Evolutionary conservation across 2,888 invertebrate genomes (phyloP).

Genomic region (Dryocosmus kuriphilus): DNA sequence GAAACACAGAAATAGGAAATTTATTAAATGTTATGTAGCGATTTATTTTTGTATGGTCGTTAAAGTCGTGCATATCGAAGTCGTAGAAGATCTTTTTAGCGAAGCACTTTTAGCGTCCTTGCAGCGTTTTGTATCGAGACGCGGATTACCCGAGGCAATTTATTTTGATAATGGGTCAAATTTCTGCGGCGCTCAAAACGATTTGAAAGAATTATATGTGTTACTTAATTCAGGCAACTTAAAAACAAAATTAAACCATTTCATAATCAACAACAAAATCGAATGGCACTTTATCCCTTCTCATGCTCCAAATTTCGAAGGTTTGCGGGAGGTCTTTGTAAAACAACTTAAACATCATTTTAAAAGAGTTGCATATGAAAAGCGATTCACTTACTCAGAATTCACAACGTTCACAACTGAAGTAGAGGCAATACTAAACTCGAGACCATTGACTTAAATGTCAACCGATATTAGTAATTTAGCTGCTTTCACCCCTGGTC

Average conservation of each 20-base stretch:
- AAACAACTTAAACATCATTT: conserved; percentile 44
- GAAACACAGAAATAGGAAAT: conserved; percentile 47
- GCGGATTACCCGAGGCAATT: neutral
- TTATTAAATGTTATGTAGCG: conserved; percentile 54
- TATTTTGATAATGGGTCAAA: conserved; percentile 14
- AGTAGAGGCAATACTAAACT: conserved; percentile 49
- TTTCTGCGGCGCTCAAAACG: conserved; percentile 16
- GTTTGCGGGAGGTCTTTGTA: conserved; percentile 47
- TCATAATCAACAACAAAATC: conserved; percentile 33
- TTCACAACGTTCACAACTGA: conserved; percentile 46
- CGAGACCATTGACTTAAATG: conserved; percentile 40
- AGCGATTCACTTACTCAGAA: conserved; percentile 45
- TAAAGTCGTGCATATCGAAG: conserved; percentile 36
- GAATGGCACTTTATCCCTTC: conserved; percentile 52
- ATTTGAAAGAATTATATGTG: neutral
- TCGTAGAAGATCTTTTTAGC: no score
- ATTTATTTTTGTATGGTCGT: conserved; percentile 36
- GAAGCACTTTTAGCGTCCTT: conserved; percentile 16
- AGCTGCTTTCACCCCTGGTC: conserved; percentile 42
- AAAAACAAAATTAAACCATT: neutral
- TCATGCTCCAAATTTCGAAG: conserved; percentile 47
- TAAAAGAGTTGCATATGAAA: conserved; percentile 42
- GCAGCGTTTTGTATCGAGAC: neutral
- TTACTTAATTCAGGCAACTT: neutral
- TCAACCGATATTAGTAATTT: conserved; percentile 50